Evolutionary conservation across 2,888 invertebrate genomes (phyloP), one percentile per base, ranked within the genome.

Genomic region (Zaprionus obscuricornis): DNA sequence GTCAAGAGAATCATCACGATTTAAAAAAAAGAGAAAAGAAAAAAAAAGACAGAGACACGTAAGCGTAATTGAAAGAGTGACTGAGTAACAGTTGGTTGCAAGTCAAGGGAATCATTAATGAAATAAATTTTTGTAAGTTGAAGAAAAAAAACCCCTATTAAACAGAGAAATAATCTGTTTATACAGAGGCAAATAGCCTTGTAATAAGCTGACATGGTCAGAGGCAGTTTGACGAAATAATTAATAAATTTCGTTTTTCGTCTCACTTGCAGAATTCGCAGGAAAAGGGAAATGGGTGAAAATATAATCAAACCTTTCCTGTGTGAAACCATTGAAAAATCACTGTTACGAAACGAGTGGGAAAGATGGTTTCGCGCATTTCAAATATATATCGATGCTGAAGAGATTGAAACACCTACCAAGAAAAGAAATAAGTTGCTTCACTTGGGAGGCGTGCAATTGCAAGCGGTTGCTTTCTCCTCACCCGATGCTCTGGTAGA

Each of bases 91-190:
- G n/a, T n/a, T n/a, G n/a, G n/a, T n/a, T n/a, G 22, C 14, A 40
- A 14, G 22, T n/a, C n/a, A n/a, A n/a, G n/a, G n/a, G n/a, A n/a
- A n/a, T n/a, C n/a, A n/a, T n/a, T n/a, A n/a, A n/a, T n/a, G n/a
- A n/a, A 43, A 17, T 18, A 43, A 29, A 18, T 43, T 8, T 26
- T 43, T 46, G 46, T 34, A 46, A 46, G 46, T 46, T 34, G 31
- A 46, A n/a, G 17, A 17, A 6, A 36, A 17, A 36, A n/a, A n/a
- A n/a, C n/a, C n/a, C n/a, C n/a, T n/a, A n/a, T n/a, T n/a, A n/a
- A 27, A 43, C 29, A 29, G 29, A 43, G 29, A 29, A 18, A 29
- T 43, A 10, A 29, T 43, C 29, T 27, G 26, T 26, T 42, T 42
- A 17, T 26, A 16, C 42, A 42, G 26, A 42, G 24, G 40, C 26